Conservation (phyloP, 2,113 vertebrate species). For the Silurus asotus region DNA sequence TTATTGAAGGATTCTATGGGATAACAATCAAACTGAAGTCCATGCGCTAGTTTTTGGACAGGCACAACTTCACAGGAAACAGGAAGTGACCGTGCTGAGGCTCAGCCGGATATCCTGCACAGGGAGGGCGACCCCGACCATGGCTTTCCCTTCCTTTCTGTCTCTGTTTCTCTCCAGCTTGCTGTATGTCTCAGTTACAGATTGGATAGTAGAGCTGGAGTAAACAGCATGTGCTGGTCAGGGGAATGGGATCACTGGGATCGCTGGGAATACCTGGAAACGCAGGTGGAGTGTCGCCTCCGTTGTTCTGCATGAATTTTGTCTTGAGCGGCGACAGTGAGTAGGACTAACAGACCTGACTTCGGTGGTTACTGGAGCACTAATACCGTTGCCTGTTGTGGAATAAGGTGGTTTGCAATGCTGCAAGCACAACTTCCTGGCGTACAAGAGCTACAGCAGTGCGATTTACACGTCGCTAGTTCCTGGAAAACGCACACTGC, state of each 20-base stretch:
- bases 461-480: neutral
- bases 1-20: neutral
- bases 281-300: conserved; percentile 41
- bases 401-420: neutral
- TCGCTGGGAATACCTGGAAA: conserved; percentile 51
- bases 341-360: conserved; percentile 11
- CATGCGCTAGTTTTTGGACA: conserved; percentile 34
- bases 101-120: conserved; percentile 57
- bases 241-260: conserved; percentile 56
- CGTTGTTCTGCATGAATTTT: conserved; percentile 13
- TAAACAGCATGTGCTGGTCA: conserved; percentile 56
- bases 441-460: neutral
- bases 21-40: conserved; percentile 1
- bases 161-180: conserved; percentile 37
- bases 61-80: conserved; percentile 47
- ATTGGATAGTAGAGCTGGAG: conserved; percentile 33
- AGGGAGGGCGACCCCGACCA: conserved; percentile 50
- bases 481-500: neutral
- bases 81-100: conserved; percentile 53
- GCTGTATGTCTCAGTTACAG: conserved; percentile 21
- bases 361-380: neutral
- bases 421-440: conserved; percentile 11
- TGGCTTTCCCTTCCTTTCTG: conserved; percentile 48
- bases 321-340: conserved; percentile 9
- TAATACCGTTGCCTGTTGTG: neutral